A percentile compares a stretch with the other conserved stretches of the same genome.
phyloP scores from a whole-genome alignment of 2,888 invertebrate genomes.

The Synergus itoensis region DNA sequence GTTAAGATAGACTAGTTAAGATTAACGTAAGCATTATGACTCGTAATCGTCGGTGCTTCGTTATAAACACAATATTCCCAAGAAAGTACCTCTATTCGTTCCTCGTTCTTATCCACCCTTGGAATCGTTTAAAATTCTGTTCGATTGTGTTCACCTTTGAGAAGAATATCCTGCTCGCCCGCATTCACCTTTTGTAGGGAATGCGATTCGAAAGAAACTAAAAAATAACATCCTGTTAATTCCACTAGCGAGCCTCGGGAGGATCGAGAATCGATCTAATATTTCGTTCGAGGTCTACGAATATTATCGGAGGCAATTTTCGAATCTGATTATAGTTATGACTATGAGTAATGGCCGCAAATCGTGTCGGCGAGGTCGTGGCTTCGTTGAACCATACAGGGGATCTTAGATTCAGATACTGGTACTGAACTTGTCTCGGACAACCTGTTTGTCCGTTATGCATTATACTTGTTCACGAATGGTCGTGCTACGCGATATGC shows the following conservation, averaged over 20 bases:
- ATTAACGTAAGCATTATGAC: slow-evolving; percentile 26
- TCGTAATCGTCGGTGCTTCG: slow-evolving; percentile 22
- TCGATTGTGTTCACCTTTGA: slow-evolving; percentile 40
- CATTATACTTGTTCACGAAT: slow-evolving; percentile 62
- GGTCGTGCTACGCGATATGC: slow-evolving; percentile 50
- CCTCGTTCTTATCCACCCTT: slow-evolving; percentile 23
- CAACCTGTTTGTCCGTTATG: slow-evolving; percentile 64
- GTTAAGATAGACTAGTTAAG: slow-evolving; percentile 21
- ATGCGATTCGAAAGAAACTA: slow-evolving; percentile 35
- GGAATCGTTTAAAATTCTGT: slow-evolving; percentile 38
- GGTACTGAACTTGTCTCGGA: slow-evolving; percentile 59
- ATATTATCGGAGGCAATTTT: slow-evolving; percentile 42
- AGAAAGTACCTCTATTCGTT: slow-evolving; percentile 30
- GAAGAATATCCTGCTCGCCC: slow-evolving; percentile 15
- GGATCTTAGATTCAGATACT: slow-evolving; percentile 63
- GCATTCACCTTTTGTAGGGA: slow-evolving; percentile 24
- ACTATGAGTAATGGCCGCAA: slow-evolving; percentile 68
- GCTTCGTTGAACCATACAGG: slow-evolving; percentile 66
- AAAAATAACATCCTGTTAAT: slow-evolving; percentile 43
- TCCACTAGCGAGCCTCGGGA: slow-evolving; percentile 23
- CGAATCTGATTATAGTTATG: slow-evolving; percentile 59
- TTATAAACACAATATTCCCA: slow-evolving; percentile 23
- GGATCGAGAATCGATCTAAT: slow-evolving; percentile 40
- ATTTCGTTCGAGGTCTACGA: slow-evolving; percentile 34
- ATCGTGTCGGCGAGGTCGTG: slow-evolving; percentile 68